Evolutionary conservation across 2,113 vertebrate genomes (phyloP), one percentile per base, ranked within the genome.

Genomic region (Sigmodon hispidus): DNA sequence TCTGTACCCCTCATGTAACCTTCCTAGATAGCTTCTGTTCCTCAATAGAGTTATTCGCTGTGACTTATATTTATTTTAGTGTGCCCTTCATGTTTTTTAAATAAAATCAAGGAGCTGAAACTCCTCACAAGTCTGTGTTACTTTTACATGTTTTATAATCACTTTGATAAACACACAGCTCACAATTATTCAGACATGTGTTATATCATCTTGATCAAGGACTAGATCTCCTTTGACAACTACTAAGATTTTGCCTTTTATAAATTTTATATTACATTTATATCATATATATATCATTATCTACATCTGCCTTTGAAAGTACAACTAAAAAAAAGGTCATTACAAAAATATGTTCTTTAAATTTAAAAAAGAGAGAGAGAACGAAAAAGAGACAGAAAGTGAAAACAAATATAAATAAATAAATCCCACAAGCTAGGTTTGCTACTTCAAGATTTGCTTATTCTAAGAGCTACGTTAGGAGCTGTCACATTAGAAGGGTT

Each of bases 301-400:
- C 59, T 72, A 43, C 3, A 84, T 17, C 11, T 52, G 26, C 70
- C 26, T 87, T 94, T 90, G 36, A 93, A 48, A 94, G 57, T 94
- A 69, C 40, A 59, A n/a, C 7, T 90, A 17, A 21, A 90, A 21
- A 90, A 93, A 87, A 89, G 36, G 19, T 52, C 40, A 72, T 72
- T 81, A 29, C 50, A 94, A 59, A 91, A 59, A 85, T 85, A 40
- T 91, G 8, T 81, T 93, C 40, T 79, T 88, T 91, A 6, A 86
- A 31, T 40, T 90, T n/a, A 16, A 70, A 75, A 75, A 2, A 84
- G 17, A 93, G 36, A 50, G 17, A 59, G 34, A 10, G 50, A n/a
- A 34, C 83, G 24, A 80, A 94, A 87, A 45, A n/a, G 36, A 36
- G n/a, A n/a, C n/a, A 36, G 31, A 31, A 48, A 8, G 45, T 45